These are phyloP conservation scores for Geodia barretti DNA, from an alignment of 37 sponge, comb jelly and placozoan genomes.

Conservation along the genomic window DNA sequence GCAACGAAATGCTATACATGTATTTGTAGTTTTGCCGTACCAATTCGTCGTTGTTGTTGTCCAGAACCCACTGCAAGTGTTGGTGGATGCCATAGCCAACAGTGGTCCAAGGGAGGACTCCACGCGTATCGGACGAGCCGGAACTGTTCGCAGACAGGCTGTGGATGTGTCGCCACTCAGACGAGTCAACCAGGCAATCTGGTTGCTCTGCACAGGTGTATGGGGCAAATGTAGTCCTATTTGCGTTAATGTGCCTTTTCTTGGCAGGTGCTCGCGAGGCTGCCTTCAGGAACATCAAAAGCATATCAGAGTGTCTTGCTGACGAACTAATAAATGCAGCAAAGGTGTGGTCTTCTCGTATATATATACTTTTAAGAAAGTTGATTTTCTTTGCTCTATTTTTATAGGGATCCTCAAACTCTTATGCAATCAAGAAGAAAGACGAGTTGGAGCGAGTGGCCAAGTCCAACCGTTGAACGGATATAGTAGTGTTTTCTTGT, in stretches of 20 bases:
- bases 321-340: conserved; percentile 99
- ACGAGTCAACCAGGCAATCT: conserved; percentile 99
- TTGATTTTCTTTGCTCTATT: neutral
- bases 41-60: too few species aligned
- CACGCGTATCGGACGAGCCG: conserved; percentile 98
- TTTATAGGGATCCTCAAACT: conserved; percentile 94
- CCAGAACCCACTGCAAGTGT: conserved; percentile 98
- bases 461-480: conserved; percentile 96
- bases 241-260: neutral
- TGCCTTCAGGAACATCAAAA: conserved; percentile 97
- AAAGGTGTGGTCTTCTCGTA: conserved; percentile 61
- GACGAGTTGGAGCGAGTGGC: conserved; percentile 99
- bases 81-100: conserved; percentile 98
- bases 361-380: neutral
- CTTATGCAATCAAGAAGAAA: conserved; percentile 99
- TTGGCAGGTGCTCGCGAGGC: conserved; percentile 91
- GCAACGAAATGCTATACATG: neutral
- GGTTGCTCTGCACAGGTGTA: conserved; percentile 86
- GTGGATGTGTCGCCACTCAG: conserved; percentile 98
- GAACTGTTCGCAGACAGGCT: conserved; percentile 98
- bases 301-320: conserved; percentile 98
- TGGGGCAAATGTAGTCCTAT: neutral
- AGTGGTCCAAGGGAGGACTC: conserved; percentile 98
- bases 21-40: too few species aligned
- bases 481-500: neutral